phyloP scores from a whole-genome alignment of 2,113 vertebrate genomes.

The Falco punctatus region DNA sequence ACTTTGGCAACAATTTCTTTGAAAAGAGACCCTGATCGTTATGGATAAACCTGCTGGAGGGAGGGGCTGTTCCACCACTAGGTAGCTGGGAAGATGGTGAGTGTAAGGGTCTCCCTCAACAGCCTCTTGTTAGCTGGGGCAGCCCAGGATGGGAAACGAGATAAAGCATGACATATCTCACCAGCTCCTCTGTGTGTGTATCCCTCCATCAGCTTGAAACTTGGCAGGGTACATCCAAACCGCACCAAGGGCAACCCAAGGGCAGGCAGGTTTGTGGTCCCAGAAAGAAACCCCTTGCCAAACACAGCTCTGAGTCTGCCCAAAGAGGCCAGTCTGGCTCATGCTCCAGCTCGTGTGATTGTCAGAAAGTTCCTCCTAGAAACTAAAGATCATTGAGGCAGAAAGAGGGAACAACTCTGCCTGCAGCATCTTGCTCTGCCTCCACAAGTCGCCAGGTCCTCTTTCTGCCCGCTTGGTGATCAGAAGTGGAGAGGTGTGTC shows the following conservation, averaged over 20 bases:
- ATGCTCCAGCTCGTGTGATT: fast-evolving
- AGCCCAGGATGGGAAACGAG: background rate
- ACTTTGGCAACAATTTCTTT: background rate
- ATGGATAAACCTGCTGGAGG: background rate
- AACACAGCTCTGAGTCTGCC: background rate
- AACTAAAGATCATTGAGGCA: background rate
- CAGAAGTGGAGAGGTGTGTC: background rate
- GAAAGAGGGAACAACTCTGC: background rate
- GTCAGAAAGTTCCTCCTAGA: background rate
- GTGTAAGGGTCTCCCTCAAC: background rate
- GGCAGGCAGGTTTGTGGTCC: background rate
- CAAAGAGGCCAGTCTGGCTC: background rate
- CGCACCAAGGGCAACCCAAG: background rate
- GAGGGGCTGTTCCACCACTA: background rate
- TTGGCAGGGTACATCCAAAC: too few relatives aligned
- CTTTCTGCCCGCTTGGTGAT: fast-evolving
- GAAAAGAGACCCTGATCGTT: background rate
- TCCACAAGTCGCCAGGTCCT: background rate
- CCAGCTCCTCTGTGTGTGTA: too few relatives aligned
- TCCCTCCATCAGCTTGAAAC: background rate
- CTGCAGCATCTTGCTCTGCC: background rate
- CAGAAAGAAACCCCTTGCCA: background rate
- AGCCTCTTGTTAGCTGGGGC: background rate
- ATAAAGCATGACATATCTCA: background rate
- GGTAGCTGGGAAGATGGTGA: background rate